Evolutionary conservation across 2,888 invertebrate species (phyloP).

Genomic region (Odontocolon sp.): DNA sequence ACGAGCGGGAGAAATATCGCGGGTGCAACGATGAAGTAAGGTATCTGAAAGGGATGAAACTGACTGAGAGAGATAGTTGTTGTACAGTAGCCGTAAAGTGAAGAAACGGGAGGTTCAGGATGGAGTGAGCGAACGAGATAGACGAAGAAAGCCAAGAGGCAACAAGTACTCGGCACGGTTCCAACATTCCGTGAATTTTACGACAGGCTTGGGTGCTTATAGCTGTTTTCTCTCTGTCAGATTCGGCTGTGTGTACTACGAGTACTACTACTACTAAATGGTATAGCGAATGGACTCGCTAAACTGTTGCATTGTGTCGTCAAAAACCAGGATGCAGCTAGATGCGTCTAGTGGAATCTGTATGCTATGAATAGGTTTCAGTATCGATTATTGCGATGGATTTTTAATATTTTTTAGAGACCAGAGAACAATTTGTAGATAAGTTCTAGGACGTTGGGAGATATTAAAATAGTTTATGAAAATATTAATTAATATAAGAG

Average conservation of each 20-base stretch:
- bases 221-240: slow-evolving; percentile 26
- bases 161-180: slow-evolving; percentile 68
- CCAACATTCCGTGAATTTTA: slow-evolving; percentile 63
- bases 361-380: not conserved
- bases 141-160: slow-evolving; percentile 57
- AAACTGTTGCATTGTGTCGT: slow-evolving; percentile 59
- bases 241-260: too few relatives aligned
- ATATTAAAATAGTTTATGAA: too few relatives aligned
- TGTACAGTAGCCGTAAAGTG: slow-evolving; percentile 30
- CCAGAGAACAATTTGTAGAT: slow-evolving; percentile 1
- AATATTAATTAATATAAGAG: too few relatives aligned
- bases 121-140: slow-evolving; percentile 21
- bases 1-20: slow-evolving; percentile 44
- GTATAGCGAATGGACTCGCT: slow-evolving; percentile 44
- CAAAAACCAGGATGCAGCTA: slow-evolving; percentile 1
- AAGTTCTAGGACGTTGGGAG: too few relatives aligned
- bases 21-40: slow-evolving; percentile 34
- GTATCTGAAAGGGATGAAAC: slow-evolving; percentile 1
- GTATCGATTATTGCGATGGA: not conserved
- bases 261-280: not conserved
- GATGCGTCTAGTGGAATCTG: not conserved
- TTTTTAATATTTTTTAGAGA: not conserved
- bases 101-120: slow-evolving; percentile 24
- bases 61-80: not conserved
- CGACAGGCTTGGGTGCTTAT: slow-evolving; percentile 24